phyloP scores from a whole-genome alignment of 2,113 vertebrate genomes.

The Melospiza georgiana region DNA sequence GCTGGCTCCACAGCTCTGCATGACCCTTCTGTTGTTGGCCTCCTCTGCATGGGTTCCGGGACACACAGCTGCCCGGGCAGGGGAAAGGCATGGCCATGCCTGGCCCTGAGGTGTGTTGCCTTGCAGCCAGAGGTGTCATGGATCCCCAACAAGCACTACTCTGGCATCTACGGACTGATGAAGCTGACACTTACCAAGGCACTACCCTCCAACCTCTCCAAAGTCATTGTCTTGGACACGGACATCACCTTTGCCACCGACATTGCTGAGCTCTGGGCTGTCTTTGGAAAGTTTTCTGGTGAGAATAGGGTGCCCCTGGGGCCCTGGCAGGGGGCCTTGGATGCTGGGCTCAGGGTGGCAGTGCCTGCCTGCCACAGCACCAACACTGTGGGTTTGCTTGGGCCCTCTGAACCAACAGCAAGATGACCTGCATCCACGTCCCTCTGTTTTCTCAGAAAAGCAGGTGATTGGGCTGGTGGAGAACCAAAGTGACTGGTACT shows the following conservation, averaged over 20 bases:
- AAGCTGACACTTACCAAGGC: conserved; percentile 91
- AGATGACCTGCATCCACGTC: not conserved
- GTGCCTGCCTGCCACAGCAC: not conserved
- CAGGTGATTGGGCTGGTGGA: conserved; percentile 96
- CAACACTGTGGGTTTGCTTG: not conserved
- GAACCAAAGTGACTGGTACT: conserved; percentile 97
- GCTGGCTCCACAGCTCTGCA: not conserved
- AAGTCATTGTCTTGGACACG: conserved; percentile 94
- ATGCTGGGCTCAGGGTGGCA: not conserved
- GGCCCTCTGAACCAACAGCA: not conserved
- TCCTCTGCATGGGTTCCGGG: rapidly evolving
- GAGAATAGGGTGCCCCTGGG: not conserved
- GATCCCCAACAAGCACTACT: conserved; percentile 98
- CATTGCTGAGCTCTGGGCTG: conserved; percentile 94
- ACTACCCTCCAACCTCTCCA: conserved; percentile 86
- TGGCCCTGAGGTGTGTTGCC: not conserved
- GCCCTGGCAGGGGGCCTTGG: not conserved
- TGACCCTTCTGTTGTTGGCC: not conserved
- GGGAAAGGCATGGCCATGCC: not conserved
- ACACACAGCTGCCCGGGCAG: rapidly evolving
- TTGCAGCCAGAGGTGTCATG: conserved; percentile 90
- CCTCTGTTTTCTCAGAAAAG: conserved; percentile 76
- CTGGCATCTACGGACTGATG: conserved; percentile 95
- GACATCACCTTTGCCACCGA: conserved; percentile 97
- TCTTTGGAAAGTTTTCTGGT: conserved; percentile 94